A percentile compares a stretch with the other conserved stretches of the same genome.
These are phyloP conservation scores for Labeo rohita DNA, from an alignment of 2,113 vertebrate genomes.

Conservation along the genomic window DNA sequence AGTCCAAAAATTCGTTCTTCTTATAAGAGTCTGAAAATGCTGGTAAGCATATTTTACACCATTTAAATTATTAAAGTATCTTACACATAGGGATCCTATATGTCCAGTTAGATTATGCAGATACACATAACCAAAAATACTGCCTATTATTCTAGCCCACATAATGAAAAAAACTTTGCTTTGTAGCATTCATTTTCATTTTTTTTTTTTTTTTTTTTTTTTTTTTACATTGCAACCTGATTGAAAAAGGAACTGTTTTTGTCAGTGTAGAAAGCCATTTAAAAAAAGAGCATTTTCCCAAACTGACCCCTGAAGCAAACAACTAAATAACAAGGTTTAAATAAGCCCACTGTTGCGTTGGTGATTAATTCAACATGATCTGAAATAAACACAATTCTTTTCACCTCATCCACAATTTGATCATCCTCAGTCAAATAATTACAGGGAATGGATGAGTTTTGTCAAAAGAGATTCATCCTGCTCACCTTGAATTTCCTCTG, in stretches of 20 bases:
- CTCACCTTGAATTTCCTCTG: background rate
- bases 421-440: conserved; percentile 8
- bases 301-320: conserved; percentile 17
- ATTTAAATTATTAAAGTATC: conserved; percentile 67
- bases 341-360: background rate
- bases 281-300: background rate
- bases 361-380: conserved; percentile 7
- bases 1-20: conserved; percentile 36
- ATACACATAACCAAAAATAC: background rate
- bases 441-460: background rate
- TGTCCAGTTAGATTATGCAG: background rate
- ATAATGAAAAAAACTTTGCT: background rate
- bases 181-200: background rate
- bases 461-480: background rate
- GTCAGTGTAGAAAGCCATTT: background rate
- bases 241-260: background rate
- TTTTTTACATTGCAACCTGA: background rate
- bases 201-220: background rate
- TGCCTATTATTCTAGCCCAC: background rate
- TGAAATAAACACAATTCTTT: background rate
- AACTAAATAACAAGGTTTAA: conserved; percentile 27
- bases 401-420: background rate
- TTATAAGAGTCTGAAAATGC: background rate
- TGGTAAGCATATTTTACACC: conserved; percentile 54
- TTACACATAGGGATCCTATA: conserved; percentile 14